Base-by-base conservation (phyloP, 92 coral and sea anemone genomes). In the Diadumene lineata region DNA sequence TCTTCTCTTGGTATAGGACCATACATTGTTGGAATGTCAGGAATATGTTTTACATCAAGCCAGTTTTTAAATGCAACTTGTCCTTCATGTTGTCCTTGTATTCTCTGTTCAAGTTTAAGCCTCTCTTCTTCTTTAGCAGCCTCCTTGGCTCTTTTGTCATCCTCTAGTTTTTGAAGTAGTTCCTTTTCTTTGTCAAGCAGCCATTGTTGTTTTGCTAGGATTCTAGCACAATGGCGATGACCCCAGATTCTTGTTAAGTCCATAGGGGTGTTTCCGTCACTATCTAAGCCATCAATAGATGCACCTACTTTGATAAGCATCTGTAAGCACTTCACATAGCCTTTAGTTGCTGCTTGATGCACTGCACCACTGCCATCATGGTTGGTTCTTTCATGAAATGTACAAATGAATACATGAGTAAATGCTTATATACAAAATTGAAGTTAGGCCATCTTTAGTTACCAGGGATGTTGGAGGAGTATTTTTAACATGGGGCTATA, bases 241-340 rank as follows among this genome's bases (percentile, higher is more conserved):
- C 96, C 96, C 97, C 99, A 96, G 56, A 92, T 89, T 8, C 97
- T 92, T 10, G 99, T 91, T 64, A 92, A 68, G 27, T 87, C 90
- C 76, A 96, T 88, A n/a, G 99, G 97, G 22, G 94, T 82, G 70
- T 92, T 87, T 1, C 86, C 88, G 31, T 92, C 89, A 1, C 69
- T 81, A 74, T 96, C 99, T 22, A 56, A 43, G 44, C 83, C 56
- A 75, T 96, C 85, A 15, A 89, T 92, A n/a, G 24, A 57, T 11
- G 85, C 99, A 10, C 97, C 97, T 4, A 87, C 86, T 34, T 80
- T 84, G 44, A 87, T 88, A 10, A 96, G 85, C 30, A 82, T 87
- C 58, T 74, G 79, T 22, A 96, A 85, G 34, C 99, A 96, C 70
- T 89, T 92, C 0, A 92, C 89, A 43, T 92, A 97, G 29, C 99